Percentiles rank a stretch among this genome's conserved stretches.
phyloP scores from a whole-genome alignment of 1,140 invertebrate genomes.

The Hylyphantes graminicola region DNA sequence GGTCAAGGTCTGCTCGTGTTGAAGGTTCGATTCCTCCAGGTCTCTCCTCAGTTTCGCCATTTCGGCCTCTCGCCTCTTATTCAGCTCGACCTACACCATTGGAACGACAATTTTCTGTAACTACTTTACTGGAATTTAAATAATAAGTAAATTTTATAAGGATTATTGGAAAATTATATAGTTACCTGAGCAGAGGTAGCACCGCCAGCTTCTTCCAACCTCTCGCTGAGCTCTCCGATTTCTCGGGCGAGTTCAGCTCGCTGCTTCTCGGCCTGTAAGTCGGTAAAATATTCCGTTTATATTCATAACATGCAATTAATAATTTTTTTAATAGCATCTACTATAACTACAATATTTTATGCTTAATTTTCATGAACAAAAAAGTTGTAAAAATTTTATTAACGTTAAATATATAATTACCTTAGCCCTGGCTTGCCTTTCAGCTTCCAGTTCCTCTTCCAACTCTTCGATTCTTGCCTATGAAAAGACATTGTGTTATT shows the following conservation, averaged over 20 bases:
- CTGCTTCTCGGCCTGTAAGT: slow-evolving; percentile 89
- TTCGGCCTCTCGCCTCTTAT: slow-evolving; percentile 99
- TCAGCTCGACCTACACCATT: slow-evolving; percentile 83
- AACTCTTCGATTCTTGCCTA: slow-evolving; percentile 92
- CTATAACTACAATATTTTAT: no score
- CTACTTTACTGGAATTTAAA: background rate
- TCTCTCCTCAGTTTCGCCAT: slow-evolving; percentile 97
- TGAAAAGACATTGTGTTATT: slow-evolving; percentile 1
- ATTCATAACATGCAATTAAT: no score
- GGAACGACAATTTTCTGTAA: background rate
- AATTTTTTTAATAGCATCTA: no score
- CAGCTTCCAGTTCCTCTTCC: slow-evolving; percentile 97
- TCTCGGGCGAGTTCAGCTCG: slow-evolving; percentile 95
- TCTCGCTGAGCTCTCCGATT: slow-evolving; percentile 96
- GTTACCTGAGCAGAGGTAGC: slow-evolving; percentile 91
- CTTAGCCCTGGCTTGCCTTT: slow-evolving; percentile 95
- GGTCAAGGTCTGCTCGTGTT: slow-evolving; percentile 95
- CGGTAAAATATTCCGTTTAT: background rate
- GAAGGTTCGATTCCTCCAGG: slow-evolving; percentile 97
- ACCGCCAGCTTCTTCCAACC: slow-evolving; percentile 98
- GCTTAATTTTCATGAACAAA: background rate
- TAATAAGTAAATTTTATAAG: background rate
- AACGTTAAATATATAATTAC: slow-evolving; percentile 61
- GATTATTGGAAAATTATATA: background rate
- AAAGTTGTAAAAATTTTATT: background rate